Evolutionary conservation across 2,797 vertebrate species (phyloP).

Genomic region (Lindbergichthys nudifrons): DNA sequence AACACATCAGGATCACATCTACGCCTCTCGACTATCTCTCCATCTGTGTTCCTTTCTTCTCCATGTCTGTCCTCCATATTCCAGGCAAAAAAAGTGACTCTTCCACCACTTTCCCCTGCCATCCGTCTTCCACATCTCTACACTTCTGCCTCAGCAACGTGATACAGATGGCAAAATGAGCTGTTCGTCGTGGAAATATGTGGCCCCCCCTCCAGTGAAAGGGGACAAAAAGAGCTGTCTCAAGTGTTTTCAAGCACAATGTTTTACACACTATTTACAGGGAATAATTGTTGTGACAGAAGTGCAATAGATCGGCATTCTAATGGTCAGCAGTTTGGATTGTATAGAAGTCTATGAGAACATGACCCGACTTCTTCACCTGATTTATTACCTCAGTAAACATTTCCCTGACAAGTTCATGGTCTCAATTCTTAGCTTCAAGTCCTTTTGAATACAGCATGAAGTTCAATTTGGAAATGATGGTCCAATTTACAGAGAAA

Average conservation of each 20-base stretch:
- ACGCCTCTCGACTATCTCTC: conserved; percentile 14
- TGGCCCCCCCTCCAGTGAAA: conserved; percentile 42
- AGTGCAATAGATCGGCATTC: too few relatives aligned
- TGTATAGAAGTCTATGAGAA: too few relatives aligned
- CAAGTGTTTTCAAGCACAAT: conserved; percentile 12
- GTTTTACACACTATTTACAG: conserved; percentile 2
- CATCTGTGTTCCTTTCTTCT: conserved; percentile 27
- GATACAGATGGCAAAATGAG: conserved; percentile 71
- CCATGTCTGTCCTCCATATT: background rate
- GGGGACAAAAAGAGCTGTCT: conserved; percentile 47
- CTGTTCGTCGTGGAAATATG: conserved; percentile 56
- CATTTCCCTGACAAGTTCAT: too few relatives aligned
- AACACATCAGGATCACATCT: conserved; percentile 23
- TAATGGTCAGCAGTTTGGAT: too few relatives aligned
- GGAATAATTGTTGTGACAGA: background rate
- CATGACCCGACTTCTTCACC: too few relatives aligned
- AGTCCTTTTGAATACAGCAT: too few relatives aligned
- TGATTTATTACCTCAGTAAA: too few relatives aligned
- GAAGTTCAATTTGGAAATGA: too few relatives aligned
- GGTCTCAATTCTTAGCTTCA: too few relatives aligned
- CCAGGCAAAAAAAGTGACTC: conserved; percentile 23
- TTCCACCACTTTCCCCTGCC: conserved; percentile 15
- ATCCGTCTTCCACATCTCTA: conserved; percentile 10
- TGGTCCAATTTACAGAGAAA: too few relatives aligned
- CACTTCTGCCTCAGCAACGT: conserved; percentile 7